phyloP scores from a whole-genome alignment of 1,140 invertebrate species.

The Oncopeltus fasciatus region DNA sequence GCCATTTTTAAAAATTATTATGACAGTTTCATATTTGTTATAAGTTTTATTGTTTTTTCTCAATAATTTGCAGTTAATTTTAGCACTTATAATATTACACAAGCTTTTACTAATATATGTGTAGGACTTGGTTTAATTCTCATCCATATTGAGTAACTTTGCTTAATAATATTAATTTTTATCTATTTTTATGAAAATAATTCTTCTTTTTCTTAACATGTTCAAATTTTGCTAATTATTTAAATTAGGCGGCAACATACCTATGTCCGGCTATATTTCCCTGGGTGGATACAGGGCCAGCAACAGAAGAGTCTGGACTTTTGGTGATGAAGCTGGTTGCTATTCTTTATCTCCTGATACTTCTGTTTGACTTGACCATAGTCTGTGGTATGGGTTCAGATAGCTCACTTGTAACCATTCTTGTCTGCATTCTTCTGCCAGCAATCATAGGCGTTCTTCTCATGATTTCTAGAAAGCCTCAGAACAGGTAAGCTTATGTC shows the following conservation, averaged over 20 bases:
- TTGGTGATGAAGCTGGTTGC: constrained; percentile 79
- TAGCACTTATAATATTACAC: too few relatives aligned
- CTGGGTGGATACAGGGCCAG: constrained; percentile 73
- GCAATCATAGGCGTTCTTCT: constrained; percentile 63
- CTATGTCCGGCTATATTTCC: constrained; percentile 73
- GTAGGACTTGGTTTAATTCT: too few relatives aligned
- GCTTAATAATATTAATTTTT: too few relatives aligned
- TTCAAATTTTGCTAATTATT: background rate
- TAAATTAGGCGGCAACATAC: constrained; percentile 53
- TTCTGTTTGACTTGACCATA: constrained; percentile 69
- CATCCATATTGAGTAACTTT: too few relatives aligned
- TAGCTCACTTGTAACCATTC: constrained; percentile 48
- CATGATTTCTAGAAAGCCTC: constrained; percentile 75
- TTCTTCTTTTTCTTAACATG: background rate
- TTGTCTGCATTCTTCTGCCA: constrained; percentile 55
- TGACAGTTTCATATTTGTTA: too few relatives aligned
- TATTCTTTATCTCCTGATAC: constrained; percentile 61
- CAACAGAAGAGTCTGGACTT: constrained; percentile 67
- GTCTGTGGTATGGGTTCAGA: constrained; percentile 55
- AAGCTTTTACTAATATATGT: too few relatives aligned
- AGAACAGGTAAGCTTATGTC: constrained; percentile 55
- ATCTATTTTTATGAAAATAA: too few relatives aligned
- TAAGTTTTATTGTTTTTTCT: too few relatives aligned
- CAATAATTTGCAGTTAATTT: too few relatives aligned
- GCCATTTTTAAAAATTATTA: too few relatives aligned